Evolutionary conservation across 2,113 vertebrate species (phyloP), one percentile per base, ranked within the genome.

Genomic region (Thomomys bottae): DNA sequence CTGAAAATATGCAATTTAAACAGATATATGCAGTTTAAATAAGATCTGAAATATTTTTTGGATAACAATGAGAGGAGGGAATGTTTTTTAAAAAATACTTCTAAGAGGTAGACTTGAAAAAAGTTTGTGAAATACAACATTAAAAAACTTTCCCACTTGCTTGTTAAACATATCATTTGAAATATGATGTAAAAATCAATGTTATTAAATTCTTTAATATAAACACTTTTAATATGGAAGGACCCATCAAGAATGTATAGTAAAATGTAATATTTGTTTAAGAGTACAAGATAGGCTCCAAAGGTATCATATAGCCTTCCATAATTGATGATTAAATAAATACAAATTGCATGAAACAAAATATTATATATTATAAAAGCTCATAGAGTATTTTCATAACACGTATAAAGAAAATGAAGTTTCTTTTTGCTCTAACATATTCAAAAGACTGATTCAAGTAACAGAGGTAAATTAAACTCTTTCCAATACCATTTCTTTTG

Each of bases 11-110:
- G n/a, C n/a, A n/a, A n/a, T n/a, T n/a, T n/a, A n/a, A n/a, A 76
- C 9, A 82, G 23, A 63, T 10, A 64, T 28, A 40, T 0, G 45
- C 1, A 77, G 15, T 40, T 77, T 79, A 82, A 42, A 23, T 30
- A 36, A 26, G 45, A 23, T 34, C 88, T 45, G 61, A 79, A 85
- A 36, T 54, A 78, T 30, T 82, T 90, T 12, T 68, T 42, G 11
- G 8, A 86, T 38, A 59, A 8, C 34, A 92, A 77, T 71, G 67
- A 83, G 36, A 32, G 70, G 86, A 87, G 91, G 76, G 45, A 68
- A 42, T 6, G 45, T 49, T 8, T 54, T 54, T 15, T 14, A 21
- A 88, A 89, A 91, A 23, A n/a, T 0, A 28, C 30, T 3, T 36
- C n/a, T 21, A 40, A 45, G 12, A 30, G 14, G 1, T 12, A 90